Conservation (phyloP, 2,888 invertebrate species). For the Cataglyphis rosenhaueri region DNA sequence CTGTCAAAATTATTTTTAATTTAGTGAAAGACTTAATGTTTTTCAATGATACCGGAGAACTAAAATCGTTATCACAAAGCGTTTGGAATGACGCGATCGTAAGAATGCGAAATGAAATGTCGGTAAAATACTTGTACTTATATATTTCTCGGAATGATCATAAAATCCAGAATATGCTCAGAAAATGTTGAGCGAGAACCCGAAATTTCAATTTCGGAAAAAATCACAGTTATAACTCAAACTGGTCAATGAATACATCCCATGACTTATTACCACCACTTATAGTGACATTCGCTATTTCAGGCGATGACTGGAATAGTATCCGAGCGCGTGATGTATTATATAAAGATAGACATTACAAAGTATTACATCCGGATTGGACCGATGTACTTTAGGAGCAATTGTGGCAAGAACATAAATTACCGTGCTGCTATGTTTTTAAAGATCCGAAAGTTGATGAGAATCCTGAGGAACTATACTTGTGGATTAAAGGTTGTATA, state of each 20-base stretch:
- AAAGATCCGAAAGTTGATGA: background rate
- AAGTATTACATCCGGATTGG: background rate
- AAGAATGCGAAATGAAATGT: slow-evolving; percentile 1
- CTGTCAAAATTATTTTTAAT: background rate
- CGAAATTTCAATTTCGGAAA: background rate
- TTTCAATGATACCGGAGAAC: background rate
- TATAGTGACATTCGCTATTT: slow-evolving; percentile 3
- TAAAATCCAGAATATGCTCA: slow-evolving; percentile 9
- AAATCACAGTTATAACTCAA: background rate
- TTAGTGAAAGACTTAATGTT: background rate
- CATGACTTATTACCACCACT: background rate
- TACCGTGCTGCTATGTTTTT: background rate
- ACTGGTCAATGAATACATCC: background rate
- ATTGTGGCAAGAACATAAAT: slow-evolving; percentile 4
- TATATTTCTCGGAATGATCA: slow-evolving; percentile 3
- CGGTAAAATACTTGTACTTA: background rate
- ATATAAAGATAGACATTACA: background rate
- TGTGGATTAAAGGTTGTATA: background rate
- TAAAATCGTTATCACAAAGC: background rate
- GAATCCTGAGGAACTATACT: background rate
- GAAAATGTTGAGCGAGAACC: background rate
- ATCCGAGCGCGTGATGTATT: background rate
- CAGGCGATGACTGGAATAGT: slow-evolving; percentile 7
- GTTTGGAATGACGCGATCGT: background rate
- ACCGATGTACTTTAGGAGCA: background rate